phyloP scores from a whole-genome alignment of 2,888 invertebrate species.

The Coremacera marginata region DNA sequence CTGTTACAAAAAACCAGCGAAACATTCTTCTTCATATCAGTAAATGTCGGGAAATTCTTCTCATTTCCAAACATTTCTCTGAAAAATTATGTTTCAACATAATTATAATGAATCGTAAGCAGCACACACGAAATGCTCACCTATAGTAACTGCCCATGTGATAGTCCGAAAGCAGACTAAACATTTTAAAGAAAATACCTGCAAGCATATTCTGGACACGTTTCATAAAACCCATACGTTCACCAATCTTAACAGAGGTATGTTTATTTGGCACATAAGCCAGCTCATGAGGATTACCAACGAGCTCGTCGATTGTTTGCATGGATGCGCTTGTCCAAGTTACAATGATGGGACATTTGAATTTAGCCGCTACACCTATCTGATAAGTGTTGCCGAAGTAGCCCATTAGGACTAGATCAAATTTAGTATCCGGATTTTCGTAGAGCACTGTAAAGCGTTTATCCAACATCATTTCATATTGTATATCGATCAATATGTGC shows the following conservation, averaged over 20 bases:
- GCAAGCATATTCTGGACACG: slow-evolving; percentile 53
- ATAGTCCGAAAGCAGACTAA: slow-evolving; percentile 39
- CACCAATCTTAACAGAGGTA: slow-evolving; percentile 43
- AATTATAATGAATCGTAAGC: background rate
- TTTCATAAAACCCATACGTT: slow-evolving; percentile 52
- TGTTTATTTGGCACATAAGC: slow-evolving; percentile 57
- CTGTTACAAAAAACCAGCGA: slow-evolving; percentile 61
- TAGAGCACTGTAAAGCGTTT: slow-evolving; percentile 59
- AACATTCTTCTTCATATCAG: slow-evolving; percentile 58
- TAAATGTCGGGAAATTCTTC: slow-evolving; percentile 53
- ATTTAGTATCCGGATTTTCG: slow-evolving; percentile 59
- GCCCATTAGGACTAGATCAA: slow-evolving; percentile 63
- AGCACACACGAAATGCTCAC: slow-evolving; percentile 48
- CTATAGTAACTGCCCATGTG: slow-evolving; percentile 48
- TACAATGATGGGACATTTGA: slow-evolving; percentile 60
- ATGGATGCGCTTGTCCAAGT: slow-evolving; percentile 55
- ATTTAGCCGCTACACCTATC: slow-evolving; percentile 57
- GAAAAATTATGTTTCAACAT: background rate
- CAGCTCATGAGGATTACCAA: slow-evolving; percentile 60
- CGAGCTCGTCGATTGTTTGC: slow-evolving; percentile 48
- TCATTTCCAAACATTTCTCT: slow-evolving; percentile 48
- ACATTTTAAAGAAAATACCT: background rate
- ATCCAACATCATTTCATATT: slow-evolving; percentile 58
- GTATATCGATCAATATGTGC: slow-evolving; percentile 53
- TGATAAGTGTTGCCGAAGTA: slow-evolving; percentile 63